Base-by-base conservation (phyloP, 1,140 invertebrate genomes). In the Teleopsis dalmanni region DNA sequence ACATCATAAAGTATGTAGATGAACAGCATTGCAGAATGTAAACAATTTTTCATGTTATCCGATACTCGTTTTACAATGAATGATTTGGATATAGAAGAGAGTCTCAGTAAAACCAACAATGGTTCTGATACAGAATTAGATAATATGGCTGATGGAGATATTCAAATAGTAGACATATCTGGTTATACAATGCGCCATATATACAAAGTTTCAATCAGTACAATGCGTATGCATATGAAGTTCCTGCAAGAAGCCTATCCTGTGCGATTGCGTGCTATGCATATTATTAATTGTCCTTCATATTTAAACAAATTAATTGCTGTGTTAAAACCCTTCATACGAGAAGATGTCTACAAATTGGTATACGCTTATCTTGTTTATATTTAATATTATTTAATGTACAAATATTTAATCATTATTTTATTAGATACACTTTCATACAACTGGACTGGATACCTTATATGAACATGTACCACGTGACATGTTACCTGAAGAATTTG, bases 161-260 rank as follows among this genome's bases (percentile, higher is more conserved):
- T 84, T 31, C 80, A 82, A 19, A 77, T 85, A 13, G 81, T 84
- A 35, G 82, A 85, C 55, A 78, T 83, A 54, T 59, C 66, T 2
- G 80, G 80, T 14, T 76, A 79, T 5, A 73, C 75, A 1, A 58
- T 84, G 13, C 76, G 76, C 31, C 82, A 84, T 53, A 62, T 83
- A n/a, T 72, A 75, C 4, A 78, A 78, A 62, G 56, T 84, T 4
- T 79, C 79, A 34, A 67, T 84, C 19, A 75, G 75, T 0, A 76
- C 78, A 23, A 55, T 84, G 14, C 54, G 65, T 0, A 50, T 61
- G 23, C 55, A 66, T 36, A 63, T 67, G 58, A 56, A 57, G 22
- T 67, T 65, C 33, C 33, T 67, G 8, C 73, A 88, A 81, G 84
- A 87, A 65, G 82, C 83, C 0, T 83, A 85, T 59, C 85, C 84